phyloP scores from a whole-genome alignment of 2,797 vertebrate genomes.

The Characodon lateralis region DNA sequence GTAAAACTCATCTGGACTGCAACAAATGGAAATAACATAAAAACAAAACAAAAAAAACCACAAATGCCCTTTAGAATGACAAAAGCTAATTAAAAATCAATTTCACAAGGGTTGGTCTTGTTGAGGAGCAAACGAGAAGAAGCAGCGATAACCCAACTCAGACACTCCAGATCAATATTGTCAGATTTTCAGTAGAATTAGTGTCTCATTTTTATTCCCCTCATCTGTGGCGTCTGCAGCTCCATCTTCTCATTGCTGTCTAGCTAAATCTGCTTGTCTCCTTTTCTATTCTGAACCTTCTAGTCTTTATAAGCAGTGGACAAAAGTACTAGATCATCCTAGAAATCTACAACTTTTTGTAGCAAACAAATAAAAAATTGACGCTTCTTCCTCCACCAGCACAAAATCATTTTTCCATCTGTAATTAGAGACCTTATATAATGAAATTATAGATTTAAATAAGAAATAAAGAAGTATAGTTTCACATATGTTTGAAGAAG shows the following conservation, averaged over 20 bases:
- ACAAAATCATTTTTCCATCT: background rate
- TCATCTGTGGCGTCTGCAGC: conserved; percentile 22
- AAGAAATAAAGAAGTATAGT: background rate
- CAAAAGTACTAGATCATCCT: background rate
- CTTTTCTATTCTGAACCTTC: conserved; percentile 19
- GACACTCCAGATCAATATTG: conserved; percentile 50
- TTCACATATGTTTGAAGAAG: background rate
- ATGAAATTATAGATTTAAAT: conserved; percentile 9
- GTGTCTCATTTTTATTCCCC: conserved; percentile 31
- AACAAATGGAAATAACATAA: conserved; percentile 35
- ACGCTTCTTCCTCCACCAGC: conserved; percentile 7
- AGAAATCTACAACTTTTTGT: background rate
- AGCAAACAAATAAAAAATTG: conserved; percentile 8
- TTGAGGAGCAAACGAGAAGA: conserved; percentile 35
- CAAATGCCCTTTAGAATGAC: conserved; percentile 34
- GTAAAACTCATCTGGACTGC: background rate
- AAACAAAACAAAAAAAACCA: conserved; percentile 31
- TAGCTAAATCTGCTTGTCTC: conserved; percentile 17
- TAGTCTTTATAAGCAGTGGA: conserved; percentile 29
- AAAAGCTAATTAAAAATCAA: conserved; percentile 64
- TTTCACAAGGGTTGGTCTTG: conserved; percentile 41
- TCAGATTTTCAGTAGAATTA: conserved; percentile 54
- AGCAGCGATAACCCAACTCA: conserved; percentile 20
- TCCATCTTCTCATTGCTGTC: background rate
- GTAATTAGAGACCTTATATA: conserved; percentile 4